These are phyloP conservation scores for Tokudaia muenninki DNA, from an alignment of 2,797 vertebrate genomes.

Conservation along the genomic window DNA sequence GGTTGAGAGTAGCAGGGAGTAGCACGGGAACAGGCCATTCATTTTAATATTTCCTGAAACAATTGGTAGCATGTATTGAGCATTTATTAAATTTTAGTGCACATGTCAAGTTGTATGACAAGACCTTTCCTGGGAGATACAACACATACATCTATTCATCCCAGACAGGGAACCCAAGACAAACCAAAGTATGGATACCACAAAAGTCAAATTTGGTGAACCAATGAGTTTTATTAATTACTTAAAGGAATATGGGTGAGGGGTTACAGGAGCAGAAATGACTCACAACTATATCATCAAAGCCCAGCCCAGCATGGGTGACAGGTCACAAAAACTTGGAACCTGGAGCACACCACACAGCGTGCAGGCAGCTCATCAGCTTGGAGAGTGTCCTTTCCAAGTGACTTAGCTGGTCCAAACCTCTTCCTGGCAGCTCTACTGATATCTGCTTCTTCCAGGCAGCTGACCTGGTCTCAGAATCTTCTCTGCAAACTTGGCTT, in stretches of 20 bases:
- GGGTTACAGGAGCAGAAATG: neutral
- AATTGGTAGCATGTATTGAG: slow-evolving; percentile 27
- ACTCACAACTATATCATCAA: neutral
- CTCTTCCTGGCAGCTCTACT: neutral
- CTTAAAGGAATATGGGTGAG: neutral
- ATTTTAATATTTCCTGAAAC: no score
- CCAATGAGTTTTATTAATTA: neutral
- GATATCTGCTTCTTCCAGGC: neutral
- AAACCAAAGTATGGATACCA: neutral
- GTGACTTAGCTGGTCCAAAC: neutral
- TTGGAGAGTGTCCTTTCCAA: neutral
- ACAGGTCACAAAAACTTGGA: neutral
- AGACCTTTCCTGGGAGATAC: neutral
- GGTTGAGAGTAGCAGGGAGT: no score
- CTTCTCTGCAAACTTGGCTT: neutral
- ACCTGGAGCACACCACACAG: neutral
- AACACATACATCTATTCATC: neutral
- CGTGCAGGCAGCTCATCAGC: neutral
- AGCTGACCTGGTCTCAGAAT: neutral
- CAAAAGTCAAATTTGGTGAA: neutral
- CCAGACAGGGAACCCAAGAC: neutral
- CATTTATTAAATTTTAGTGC: slow-evolving; percentile 21
- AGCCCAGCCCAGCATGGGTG: neutral
- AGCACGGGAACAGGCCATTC: no score
- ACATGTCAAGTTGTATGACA: neutral